Base-by-base conservation (phyloP, 2,888 invertebrate genomes). In the Metacarcinus magister region DNA sequence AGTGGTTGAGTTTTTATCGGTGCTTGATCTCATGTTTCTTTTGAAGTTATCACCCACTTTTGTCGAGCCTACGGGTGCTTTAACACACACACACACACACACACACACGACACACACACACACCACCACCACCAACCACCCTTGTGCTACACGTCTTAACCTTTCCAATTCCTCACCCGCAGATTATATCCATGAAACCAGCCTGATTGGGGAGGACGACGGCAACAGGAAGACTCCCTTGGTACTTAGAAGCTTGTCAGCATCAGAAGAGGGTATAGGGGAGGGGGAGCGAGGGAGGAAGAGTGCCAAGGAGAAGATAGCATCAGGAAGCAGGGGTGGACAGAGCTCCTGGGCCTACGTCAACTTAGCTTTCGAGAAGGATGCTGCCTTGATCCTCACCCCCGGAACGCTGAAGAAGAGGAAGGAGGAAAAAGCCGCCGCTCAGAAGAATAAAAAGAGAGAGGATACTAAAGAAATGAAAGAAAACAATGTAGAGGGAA, bases 341-440 rank as follows among this genome's bases (percentile, higher is more conserved):
- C 82, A 82, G 10, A 82, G 82, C 32, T 82, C 82, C 8, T 82
- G 82, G 82, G 82, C 82, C 2, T 82, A 82, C 82, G 82, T 82
- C 82, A 82, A 82, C 32, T 32, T 82, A 32, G 82, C 28, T 82
- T 82, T 32, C 82, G 82, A 82, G 82, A 82, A 82, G 82, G 32
- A 82, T 82, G 82, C 32, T 4, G 32, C 28, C 32, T 13, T 82
- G 28, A 82, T 82, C 82, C 82, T 82, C 32, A 32, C 82, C 10
- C 82, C 82, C 5, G 82, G 32, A 32, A 82, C 82, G 5, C 82
- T 82, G 82, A 82, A 82, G 82, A 82, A 32, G 82, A 8, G 82
- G 92, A 92, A n/a, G 92, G 28, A 92, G 48, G 92, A 48, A n/a
- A 28, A 7, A 19, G 54, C 28, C 23, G 54, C 44, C n/a, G 48